phyloP scores from a whole-genome alignment of 2,113 vertebrate genomes.

The Corydoras sp. region DNA sequence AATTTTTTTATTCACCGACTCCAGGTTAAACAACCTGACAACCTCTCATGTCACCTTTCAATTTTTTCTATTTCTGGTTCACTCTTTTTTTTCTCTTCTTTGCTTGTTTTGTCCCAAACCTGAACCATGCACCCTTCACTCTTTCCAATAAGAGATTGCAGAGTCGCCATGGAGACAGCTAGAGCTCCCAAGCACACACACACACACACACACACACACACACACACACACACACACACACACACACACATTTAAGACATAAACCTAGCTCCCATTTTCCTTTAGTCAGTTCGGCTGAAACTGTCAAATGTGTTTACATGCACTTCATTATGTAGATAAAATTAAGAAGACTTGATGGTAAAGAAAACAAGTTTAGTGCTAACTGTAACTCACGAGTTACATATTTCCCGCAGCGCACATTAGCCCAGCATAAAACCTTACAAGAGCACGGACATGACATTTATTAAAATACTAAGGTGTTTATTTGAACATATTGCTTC shows the following conservation, averaged over 20 bases:
- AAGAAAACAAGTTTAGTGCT: too few species aligned
- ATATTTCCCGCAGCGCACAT: too few species aligned
- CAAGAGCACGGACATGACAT: too few species aligned
- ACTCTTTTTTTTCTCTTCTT: constrained; percentile 14
- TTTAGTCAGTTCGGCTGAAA: too few species aligned
- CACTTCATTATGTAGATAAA: too few species aligned
- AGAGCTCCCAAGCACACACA: constrained; percentile 64
- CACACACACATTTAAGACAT: constrained; percentile 50
- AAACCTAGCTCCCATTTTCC: not conserved
- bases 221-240: too few species aligned
- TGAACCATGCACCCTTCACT: constrained; percentile 42
- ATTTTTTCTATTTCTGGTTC: not conserved
- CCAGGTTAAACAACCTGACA: not conserved
- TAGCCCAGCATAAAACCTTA: too few species aligned
- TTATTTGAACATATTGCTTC: too few species aligned
- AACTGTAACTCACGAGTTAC: too few species aligned
- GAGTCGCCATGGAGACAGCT: constrained; percentile 76
- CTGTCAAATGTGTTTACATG: too few species aligned
- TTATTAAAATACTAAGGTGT: not conserved
- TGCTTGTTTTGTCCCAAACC: constrained; percentile 37
- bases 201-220: constrained; percentile 55
- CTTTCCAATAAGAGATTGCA: constrained; percentile 49
- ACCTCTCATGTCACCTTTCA: not conserved
- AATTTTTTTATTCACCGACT: too few species aligned
- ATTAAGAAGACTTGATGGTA: too few species aligned